A percentile compares a stretch with the other conserved stretches of the same genome.
Conservation (phyloP, 2,113 vertebrate species). For the Scortum barcoo region DNA sequence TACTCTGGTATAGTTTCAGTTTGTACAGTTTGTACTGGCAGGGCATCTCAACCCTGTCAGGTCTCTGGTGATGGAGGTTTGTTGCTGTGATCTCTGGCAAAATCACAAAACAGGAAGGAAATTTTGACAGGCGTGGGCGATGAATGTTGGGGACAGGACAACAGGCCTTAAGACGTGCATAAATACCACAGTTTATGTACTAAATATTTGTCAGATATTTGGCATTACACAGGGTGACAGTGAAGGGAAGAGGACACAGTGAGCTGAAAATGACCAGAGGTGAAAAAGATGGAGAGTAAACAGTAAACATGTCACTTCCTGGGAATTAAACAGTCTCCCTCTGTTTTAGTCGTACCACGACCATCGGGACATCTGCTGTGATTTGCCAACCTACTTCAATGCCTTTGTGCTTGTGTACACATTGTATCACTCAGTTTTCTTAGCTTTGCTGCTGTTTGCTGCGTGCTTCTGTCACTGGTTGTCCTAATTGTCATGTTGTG, state of each 20-base stretch:
- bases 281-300: slow-evolving; percentile 6
- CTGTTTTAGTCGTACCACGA: not conserved
- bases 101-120: slow-evolving; percentile 25
- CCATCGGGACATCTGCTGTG: slow-evolving; percentile 1
- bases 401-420: not conserved
- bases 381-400: not conserved
- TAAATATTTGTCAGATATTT: slow-evolving; percentile 24
- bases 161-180: not conserved
- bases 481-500: slow-evolving; percentile 4
- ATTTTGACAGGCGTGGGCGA: not conserved
- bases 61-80: slow-evolving; percentile 7
- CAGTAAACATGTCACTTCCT: not conserved
- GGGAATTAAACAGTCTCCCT: not conserved
- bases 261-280: not conserved
- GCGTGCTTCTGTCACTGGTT: not conserved
- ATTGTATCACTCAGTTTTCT: not conserved
- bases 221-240: not conserved
- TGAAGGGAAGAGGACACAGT: not conserved
- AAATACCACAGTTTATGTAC: slow-evolving; percentile 11
- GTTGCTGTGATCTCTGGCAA: slow-evolving; percentile 24
- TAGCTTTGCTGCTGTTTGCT: not conserved
- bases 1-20: not conserved
- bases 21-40: slow-evolving; percentile 6
- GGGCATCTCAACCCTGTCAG: not conserved
- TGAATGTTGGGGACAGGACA: not conserved